A percentile compares a stretch with the other conserved stretches of the same genome.
Conservation (phyloP, 2,888 invertebrate genomes). For the Hymenopus coronatus region DNA sequence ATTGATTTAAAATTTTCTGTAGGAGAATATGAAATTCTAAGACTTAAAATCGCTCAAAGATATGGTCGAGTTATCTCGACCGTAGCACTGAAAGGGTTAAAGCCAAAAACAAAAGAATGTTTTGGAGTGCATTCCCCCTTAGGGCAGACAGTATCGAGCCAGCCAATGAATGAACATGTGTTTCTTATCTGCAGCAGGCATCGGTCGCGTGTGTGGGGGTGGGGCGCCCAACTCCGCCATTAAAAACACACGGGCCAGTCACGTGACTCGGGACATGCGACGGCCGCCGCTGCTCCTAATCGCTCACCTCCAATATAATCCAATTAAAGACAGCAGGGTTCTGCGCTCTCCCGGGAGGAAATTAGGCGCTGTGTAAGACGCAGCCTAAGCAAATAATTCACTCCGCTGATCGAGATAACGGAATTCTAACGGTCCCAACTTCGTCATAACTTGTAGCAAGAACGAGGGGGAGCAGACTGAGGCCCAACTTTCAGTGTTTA, state of each 20-base stretch:
- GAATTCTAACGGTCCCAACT: neutral
- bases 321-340: slow-evolving; percentile 12
- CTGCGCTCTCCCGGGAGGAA: slow-evolving; percentile 8
- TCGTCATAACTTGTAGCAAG: neutral
- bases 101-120: too few species aligned
- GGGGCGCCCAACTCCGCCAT: neutral
- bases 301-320: slow-evolving; percentile 19
- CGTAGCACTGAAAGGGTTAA: too few species aligned
- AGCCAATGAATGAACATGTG: neutral
- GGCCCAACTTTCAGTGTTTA: neutral
- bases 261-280: slow-evolving; percentile 7
- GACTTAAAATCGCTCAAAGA: too few species aligned
- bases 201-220: neutral
- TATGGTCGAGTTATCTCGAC: too few species aligned
- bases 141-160: too few species aligned
- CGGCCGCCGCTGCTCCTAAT: slow-evolving; percentile 7
- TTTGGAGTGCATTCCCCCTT: too few species aligned
- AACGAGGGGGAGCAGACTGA: too few species aligned
- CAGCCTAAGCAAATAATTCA: slow-evolving; percentile 14
- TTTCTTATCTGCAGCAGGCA: neutral
- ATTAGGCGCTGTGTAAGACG: slow-evolving; percentile 15
- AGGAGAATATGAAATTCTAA: too few species aligned
- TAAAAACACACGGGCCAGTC: neutral
- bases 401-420: neutral
- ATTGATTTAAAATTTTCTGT: too few species aligned